These are phyloP conservation scores for Drosophila melanogaster DNA, from an alignment of 1,140 invertebrate genomes.

Conservation along the genomic window Release_6_plus_ISO1_MT NT_033777.3:22138501-22139000, in stretches of 20 bases:
- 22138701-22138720: not conserved
- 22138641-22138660: not conserved
- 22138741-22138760: not conserved
- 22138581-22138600: conserved; percentile 7
- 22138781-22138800: conserved; percentile 8
- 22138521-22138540: conserved; percentile 50
- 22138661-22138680: not conserved
- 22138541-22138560: not conserved
- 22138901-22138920: not conserved
- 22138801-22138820: conserved; percentile 11
- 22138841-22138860: conserved; percentile 71
- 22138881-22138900: not conserved
- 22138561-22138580: not conserved
- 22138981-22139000: conserved; percentile 18
- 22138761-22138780: not conserved
- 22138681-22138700: too few relatives aligned
- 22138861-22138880: conserved; percentile 24
- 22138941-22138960: conserved; percentile 62
- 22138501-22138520: conserved; percentile 80
- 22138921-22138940: conserved; percentile 27
- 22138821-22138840: conserved; percentile 14
- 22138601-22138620: not conserved
- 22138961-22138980: conserved; percentile 65
- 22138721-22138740: not conserved
- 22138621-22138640: not conserved